Percentiles rank a stretch among this genome's conserved stretches.
phyloP scores from a whole-genome alignment of 2,888 invertebrate genomes.

The Philaethria dido region DNA sequence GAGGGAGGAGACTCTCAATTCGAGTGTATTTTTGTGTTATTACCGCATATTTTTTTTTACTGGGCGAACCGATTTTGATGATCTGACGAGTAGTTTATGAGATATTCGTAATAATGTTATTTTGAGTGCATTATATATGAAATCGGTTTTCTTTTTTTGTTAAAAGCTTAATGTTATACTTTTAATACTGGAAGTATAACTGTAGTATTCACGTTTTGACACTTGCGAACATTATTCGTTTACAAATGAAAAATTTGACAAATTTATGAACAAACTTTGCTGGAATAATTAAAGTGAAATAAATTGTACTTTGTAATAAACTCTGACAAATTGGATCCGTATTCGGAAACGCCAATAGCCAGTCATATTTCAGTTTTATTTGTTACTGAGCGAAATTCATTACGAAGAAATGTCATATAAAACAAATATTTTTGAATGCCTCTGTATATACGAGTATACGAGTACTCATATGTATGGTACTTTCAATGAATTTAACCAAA shows the following conservation, averaged over 20 bases:
- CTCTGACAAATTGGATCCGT: conserved; percentile 48
- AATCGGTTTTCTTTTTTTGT: no score
- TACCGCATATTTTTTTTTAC: no score
- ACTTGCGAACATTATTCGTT: conserved; percentile 23
- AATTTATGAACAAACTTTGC: conserved; percentile 41
- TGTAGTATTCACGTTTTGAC: conserved; percentile 15
- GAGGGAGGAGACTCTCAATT: no score
- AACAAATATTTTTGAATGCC: conserved; percentile 40
- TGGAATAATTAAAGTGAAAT: conserved; percentile 46
- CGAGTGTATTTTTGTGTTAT: no score
- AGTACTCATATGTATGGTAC: neutral
- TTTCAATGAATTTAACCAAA: neutral
- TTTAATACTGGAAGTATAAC: no score
- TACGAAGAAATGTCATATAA: conserved; percentile 42
- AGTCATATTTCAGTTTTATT: conserved; percentile 48
- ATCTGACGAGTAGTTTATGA: no score
- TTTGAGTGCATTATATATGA: no score
- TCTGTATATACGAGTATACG: neutral
- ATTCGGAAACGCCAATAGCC: conserved; percentile 46
- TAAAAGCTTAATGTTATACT: no score
- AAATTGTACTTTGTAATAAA: conserved; percentile 49
- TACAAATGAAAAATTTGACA: conserved; percentile 33
- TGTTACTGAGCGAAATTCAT: conserved; percentile 44
- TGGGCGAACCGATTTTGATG: no score
- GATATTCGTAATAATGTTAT: no score